Conservation (phyloP, 2,797 vertebrate species). For the Phalloptychus januarius region DNA sequence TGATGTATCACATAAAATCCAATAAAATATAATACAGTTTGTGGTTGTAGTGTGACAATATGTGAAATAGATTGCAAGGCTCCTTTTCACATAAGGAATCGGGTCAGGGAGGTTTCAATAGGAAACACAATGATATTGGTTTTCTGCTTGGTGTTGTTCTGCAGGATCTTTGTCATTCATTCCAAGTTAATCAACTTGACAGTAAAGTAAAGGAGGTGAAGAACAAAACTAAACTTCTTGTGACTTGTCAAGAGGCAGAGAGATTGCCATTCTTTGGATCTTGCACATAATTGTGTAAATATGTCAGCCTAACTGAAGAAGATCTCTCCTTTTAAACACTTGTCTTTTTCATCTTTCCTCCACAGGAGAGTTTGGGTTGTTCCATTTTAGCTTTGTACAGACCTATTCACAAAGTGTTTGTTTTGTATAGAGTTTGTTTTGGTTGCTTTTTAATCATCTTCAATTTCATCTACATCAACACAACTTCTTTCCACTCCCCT, state of each 20-base stretch:
- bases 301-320: constrained; percentile 77
- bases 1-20: background rate
- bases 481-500: constrained; percentile 38
- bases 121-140: constrained; percentile 58
- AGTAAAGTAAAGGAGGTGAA: constrained; percentile 53
- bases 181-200: constrained; percentile 66
- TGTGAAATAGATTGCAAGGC: background rate
- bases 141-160: constrained; percentile 54
- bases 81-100: constrained; percentile 49
- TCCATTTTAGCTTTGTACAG: constrained; percentile 59
- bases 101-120: constrained; percentile 43
- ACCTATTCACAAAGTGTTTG: constrained; percentile 60
- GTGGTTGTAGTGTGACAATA: background rate
- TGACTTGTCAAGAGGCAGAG: constrained; percentile 64
- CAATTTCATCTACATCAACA: constrained; percentile 62
- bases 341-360: constrained; percentile 72
- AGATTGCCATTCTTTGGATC: constrained; percentile 61
- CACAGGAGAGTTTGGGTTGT: constrained; percentile 59
- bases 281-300: constrained; percentile 79
- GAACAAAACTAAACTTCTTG: constrained; percentile 56
- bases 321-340: constrained; percentile 72
- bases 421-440: constrained; percentile 71
- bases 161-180: constrained; percentile 49
- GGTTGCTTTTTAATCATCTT: constrained; percentile 78
- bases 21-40: background rate